These are phyloP conservation scores for Scaptomyza polygonia DNA, from an alignment of 2,888 invertebrate genomes.

Conservation along the genomic window DNA sequence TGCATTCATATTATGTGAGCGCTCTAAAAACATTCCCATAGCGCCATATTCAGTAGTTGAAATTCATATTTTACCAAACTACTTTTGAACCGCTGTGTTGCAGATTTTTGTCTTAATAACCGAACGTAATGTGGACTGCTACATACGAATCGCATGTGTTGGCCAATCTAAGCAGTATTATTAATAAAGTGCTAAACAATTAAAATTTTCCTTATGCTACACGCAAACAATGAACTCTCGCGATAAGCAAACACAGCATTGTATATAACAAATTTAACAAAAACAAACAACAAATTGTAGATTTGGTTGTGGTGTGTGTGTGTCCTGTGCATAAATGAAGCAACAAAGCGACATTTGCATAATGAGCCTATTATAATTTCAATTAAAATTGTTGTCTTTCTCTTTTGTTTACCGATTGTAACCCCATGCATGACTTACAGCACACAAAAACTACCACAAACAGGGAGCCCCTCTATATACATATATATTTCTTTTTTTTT, in stretches of 20 bases:
- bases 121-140: neutral
- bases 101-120: constrained; percentile 13
- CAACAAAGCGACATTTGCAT: constrained; percentile 66
- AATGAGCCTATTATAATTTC: constrained; percentile 78
- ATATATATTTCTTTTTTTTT: constrained; percentile 1
- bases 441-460: constrained; percentile 27
- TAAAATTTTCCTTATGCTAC: constrained; percentile 26
- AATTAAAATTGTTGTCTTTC: constrained; percentile 62
- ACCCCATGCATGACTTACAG: constrained; percentile 52
- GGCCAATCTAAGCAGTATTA: constrained; percentile 18
- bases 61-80: neutral
- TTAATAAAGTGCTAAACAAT: constrained; percentile 52
- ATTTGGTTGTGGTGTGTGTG: constrained; percentile 20
- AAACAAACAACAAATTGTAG: constrained; percentile 18
- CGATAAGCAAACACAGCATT: constrained; percentile 49
- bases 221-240: constrained; percentile 52
- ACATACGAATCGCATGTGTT: neutral
- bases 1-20: constrained; percentile 24
- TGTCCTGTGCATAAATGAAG: constrained; percentile 41
- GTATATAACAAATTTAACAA: constrained; percentile 49
- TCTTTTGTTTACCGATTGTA: constrained; percentile 13
- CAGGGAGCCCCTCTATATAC: neutral
- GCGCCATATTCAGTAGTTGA: neutral
- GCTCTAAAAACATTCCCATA: constrained; percentile 1
- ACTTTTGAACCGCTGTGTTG: neutral